Percentiles rank a stretch among this genome's conserved stretches.
Conservation (phyloP, 2,797 vertebrate genomes). For the Liparis tanakae region DNA sequence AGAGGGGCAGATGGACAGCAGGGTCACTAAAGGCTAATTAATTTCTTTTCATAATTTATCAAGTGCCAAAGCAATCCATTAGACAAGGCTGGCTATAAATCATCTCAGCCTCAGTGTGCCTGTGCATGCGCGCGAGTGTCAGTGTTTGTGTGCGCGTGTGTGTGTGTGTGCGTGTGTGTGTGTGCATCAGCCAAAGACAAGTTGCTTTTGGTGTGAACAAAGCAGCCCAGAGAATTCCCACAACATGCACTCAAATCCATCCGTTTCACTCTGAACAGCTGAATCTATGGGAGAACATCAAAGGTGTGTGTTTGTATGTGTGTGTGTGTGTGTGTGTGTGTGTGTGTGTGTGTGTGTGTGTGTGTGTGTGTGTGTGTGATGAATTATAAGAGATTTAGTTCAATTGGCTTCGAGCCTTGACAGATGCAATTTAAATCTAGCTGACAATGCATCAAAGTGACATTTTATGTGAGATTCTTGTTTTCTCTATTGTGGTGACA, state of each 20-base stretch:
- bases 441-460: constrained; percentile 52
- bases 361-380: constrained; percentile 21
- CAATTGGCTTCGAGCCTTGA: constrained; percentile 42
- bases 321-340: constrained; percentile 9
- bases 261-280: constrained; percentile 22
- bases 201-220: constrained; percentile 62
- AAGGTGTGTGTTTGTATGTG: constrained; percentile 16
- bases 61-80: constrained; percentile 83
- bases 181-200: constrained; percentile 28
- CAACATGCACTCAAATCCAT: constrained; percentile 30
- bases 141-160: constrained; percentile 14
- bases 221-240: constrained; percentile 49
- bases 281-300: constrained; percentile 12
- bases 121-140: constrained; percentile 2
- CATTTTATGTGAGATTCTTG: constrained; percentile 36
- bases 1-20: constrained; percentile 69
- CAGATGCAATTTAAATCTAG: constrained; percentile 52
- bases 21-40: constrained; percentile 86
- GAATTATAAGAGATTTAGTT: constrained; percentile 45
- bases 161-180: constrained; percentile 1
- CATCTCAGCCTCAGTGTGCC: constrained; percentile 65
- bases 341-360: constrained; percentile 12
- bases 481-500: constrained; percentile 42
- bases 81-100: constrained; percentile 84
- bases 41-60: constrained; percentile 86